Evolutionary conservation across 2,797 vertebrate genomes (phyloP), one percentile per base, ranked within the genome.

Genomic region (Neosilurus hyrtlii): DNA sequence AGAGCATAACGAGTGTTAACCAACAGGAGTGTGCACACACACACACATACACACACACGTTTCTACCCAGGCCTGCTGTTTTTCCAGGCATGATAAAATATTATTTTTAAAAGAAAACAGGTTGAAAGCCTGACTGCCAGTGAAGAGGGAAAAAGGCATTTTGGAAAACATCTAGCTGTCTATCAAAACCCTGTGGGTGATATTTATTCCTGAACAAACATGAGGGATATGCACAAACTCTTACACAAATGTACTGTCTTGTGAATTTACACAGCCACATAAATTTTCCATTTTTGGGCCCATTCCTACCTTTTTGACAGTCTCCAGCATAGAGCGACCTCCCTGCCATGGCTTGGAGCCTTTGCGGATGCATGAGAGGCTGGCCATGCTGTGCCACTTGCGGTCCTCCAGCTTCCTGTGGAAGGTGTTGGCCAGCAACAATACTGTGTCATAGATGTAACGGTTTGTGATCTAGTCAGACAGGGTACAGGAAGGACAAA

Each of bases 331-430:
- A 68, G 97, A 97, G 71, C 96, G 95, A n/a, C 98, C 98, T 81
- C 98, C 97, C 90, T 99, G 97, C 98, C 98, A 99, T 0, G 98
- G 97, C 84, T 99, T 99, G 56, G 98, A 96, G 90, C 94, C 98
- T 91, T 99, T 99, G 90, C 97, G 94, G 91, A 99, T 99, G 91
- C 98, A 99, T 51, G 96, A 97, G 86, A 99, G 92, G 88, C 98
- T 99, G 62, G 98, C 98, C 98, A 99, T 99, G 92, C 98, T 99
- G 93, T 99, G 98, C 98, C 98, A 99, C 87, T 99, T 99, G 84
- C 98, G 94, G 90, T 99, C 98, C 90, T 99, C 98, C 86, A 99
- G 90, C 91, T 99, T 99, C 90, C 96, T 96, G 89, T 99, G 97
- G 89, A 99, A 99, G 80, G 97, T 98, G 73, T 98, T 98, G 1